Percentiles rank a stretch among this genome's conserved stretches.
These are phyloP conservation scores for Corythaeola cristata DNA, from an alignment of 2,113 vertebrate species.

Conservation along the genomic window DNA sequence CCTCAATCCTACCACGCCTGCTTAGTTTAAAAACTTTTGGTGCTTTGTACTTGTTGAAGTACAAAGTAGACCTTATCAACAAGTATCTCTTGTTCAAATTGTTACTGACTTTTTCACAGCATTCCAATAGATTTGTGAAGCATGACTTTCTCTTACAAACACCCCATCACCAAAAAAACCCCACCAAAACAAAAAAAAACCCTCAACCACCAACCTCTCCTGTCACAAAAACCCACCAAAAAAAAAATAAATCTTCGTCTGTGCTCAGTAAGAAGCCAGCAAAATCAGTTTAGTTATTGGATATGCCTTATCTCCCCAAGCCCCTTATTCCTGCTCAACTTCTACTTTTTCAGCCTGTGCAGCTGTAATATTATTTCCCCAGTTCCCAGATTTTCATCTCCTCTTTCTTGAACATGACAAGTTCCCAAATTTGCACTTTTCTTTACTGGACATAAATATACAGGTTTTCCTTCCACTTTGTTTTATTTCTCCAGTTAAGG, in stretches of 20 bases:
- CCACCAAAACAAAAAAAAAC: neutral
- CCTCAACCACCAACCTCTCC: neutral
- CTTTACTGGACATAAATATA: neutral
- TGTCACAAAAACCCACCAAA: neutral
- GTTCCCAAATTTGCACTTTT: neutral
- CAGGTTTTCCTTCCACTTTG: neutral
- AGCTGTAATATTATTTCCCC: neutral
- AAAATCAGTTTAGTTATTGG: neutral
- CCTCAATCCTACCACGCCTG: neutral
- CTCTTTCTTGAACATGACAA: neutral
- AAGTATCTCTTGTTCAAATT: neutral
- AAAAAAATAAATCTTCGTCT: neutral
- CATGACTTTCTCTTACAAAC: neutral
- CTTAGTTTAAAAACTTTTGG: neutral
- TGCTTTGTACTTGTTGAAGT: neutral
- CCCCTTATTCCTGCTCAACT: neutral
- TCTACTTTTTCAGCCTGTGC: neutral
- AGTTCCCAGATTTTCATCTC: neutral
- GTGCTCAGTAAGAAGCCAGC: neutral
- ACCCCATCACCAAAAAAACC: neutral
- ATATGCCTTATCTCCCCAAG: neutral
- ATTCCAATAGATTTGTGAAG: neutral
- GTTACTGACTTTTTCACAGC: neutral
- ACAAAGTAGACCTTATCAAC: neutral
- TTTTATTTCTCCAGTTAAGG: neutral